These are phyloP conservation scores for Idris sp. DNA, from an alignment of 1,140 invertebrate genomes.

Conservation along the genomic window DNA sequence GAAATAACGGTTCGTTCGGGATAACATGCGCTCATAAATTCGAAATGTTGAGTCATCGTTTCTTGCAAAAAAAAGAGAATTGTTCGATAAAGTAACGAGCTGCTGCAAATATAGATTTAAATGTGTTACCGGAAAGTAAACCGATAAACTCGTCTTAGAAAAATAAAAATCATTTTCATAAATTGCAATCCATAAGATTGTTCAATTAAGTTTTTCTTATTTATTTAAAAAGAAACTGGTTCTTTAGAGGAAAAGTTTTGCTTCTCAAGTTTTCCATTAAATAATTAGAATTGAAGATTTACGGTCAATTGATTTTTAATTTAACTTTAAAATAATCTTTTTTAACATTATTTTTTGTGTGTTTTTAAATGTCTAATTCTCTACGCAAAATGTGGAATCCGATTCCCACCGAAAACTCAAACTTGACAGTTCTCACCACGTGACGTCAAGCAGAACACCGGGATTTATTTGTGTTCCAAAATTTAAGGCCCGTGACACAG, in stretches of 20 bases:
- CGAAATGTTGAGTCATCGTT: constrained; percentile 14
- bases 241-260: too few species aligned
- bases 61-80: constrained; percentile 1
- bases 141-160: background rate
- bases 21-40: constrained; percentile 10
- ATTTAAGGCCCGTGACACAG: constrained; percentile 47
- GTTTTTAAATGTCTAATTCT: constrained; percentile 12
- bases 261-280: too few species aligned
- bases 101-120: too few species aligned
- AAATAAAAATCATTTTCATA: background rate
- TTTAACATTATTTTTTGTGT: too few species aligned
- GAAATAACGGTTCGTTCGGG: constrained; percentile 28
- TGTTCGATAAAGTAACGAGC: constrained; percentile 16
- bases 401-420: too few species aligned
- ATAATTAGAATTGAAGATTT: too few species aligned
- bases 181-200: too few species aligned
- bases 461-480: constrained; percentile 45
- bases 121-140: constrained; percentile 2
- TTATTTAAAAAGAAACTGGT: too few species aligned
- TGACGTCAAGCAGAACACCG: constrained; percentile 26
- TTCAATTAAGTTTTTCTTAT: constrained; percentile 9
- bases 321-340: too few species aligned
- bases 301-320: too few species aligned
- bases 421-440: constrained; percentile 24
- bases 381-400: background rate